Evolutionary conservation across 2,888 invertebrate species (phyloP), one percentile per base, ranked within the genome.

Genomic region (Ophraella communa): DNA sequence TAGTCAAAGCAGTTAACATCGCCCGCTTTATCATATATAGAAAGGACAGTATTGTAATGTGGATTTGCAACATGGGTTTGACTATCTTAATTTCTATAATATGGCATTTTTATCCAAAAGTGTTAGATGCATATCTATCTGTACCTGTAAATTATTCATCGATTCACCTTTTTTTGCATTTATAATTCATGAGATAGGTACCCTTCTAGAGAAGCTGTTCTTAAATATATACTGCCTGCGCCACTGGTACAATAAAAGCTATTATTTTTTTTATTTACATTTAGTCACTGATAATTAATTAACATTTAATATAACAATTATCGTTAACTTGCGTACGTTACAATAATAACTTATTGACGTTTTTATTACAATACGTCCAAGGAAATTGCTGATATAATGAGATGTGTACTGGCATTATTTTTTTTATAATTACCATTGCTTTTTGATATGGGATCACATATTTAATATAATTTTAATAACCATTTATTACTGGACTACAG

Each of bases 321-420:
- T 58, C 49, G 21, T 51, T 69, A 67, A 71, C 67, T 66, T 71
- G 66, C 69, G 69, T 67, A 64, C 55, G 63, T 61, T 63, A 67
- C 59, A 69, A 66, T 69, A 71, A 69, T 69, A 69, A 67, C 65
- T 49, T 57, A 66, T 63, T 71, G 69, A 71, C 69, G 69, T 66
- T 69, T 27, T 68, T 64, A 68, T 62, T 57, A 61, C 67, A 71
- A 64, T 61, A 66, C 60, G 61, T 49, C 66, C 66, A 70, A 70
- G 60, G 62, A 70, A 70, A 67, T 70, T 70, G 62, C 61, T 66
- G 61, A 51, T 62, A 62, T 66, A 65, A 66, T 69, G 62, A 62
- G 62, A 64, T 64, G 62, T 59, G 58, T 62, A 56, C 44, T 63
- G 51, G 55, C 45, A 54, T 57, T 65, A 55, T 59, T 63, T 68